Base-by-base conservation (phyloP, 2,888 invertebrate species). In the Sarcophaga variegata region DNA sequence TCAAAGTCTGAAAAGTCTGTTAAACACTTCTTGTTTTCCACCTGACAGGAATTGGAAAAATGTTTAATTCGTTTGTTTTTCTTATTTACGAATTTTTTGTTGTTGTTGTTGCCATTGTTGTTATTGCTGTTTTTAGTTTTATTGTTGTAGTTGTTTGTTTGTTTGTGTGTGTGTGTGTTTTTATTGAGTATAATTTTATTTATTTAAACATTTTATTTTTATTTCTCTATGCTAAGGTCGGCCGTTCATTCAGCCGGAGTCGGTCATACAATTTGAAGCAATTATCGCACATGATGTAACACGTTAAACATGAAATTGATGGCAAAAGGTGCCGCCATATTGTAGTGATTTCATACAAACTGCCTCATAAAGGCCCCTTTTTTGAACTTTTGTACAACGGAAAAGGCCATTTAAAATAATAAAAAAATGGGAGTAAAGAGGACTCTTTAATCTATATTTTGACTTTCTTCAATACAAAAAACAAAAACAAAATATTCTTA, bases 1-100 rank as follows among this genome's bases (percentile, higher is more conserved):
- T 87, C 86, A 87, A 83, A 87, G 86, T 87, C 83, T 84, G 78
- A 87, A 83, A 83, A 87, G 86, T 83, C 83, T 78, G 86, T 87
- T 83, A 83, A 87, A 87, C 86, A 87, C 81, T 83, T 87, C 82
- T 83, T 70, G 83, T 86, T 83, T 86, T 87, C 81, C 86, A 87
- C 86, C 86, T 83, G 86, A 81, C 83, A 81, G 81, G 80, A 85
- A 78, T 84, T 80, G 78, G 70, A 78, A 79, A 80, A 84, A 47
- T 70, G 64, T 80, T 84, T 71, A 70, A 84, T 75, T 84, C 79
- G 75, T 84, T 84, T 84, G 70, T 79, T 84, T 84, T 25, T 27
- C n/a, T 64, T 79, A 60, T 79, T 62, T 62, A 47, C 37, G 49
- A 66, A 78, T 78, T 74, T 83, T 12, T 54, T 54, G 49, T 71